Conservation (phyloP, 2,113 vertebrate species). For the Agelaius phoeniceus region DNA sequence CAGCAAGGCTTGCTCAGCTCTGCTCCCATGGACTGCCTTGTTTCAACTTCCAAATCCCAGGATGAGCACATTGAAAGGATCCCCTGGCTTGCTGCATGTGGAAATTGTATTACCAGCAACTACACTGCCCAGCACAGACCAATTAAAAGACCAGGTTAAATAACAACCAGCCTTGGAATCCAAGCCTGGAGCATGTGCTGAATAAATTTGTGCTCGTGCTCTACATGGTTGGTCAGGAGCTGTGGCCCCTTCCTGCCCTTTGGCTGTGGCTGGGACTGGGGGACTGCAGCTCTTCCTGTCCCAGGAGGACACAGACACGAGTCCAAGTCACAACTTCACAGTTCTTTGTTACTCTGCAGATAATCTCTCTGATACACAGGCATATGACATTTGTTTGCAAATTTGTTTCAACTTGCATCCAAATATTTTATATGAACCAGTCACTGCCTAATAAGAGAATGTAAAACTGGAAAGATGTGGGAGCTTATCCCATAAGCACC, state of each 20-base stretch:
- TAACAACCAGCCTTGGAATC: neutral
- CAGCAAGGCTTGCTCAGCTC: neutral
- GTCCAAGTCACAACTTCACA: neutral
- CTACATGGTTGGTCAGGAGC: neutral
- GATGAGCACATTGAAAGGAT: accelerated
- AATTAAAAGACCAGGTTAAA: conserved; percentile 1
- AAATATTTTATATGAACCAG: neutral
- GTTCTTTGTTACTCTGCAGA: neutral
- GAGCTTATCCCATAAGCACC: neutral
- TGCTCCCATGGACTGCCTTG: neutral
- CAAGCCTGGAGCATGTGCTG: neutral
- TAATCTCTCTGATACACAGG: neutral
- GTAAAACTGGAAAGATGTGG: neutral
- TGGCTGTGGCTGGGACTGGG: neutral
- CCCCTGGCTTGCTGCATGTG: neutral
- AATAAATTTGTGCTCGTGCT: neutral
- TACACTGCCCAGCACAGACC: neutral
- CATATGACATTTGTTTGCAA: neutral
- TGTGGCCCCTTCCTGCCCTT: neutral
- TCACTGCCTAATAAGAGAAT: neutral
- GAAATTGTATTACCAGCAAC: neutral
- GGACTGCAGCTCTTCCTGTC: neutral
- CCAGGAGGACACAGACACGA: neutral
- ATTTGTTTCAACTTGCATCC: neutral
- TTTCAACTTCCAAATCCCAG: neutral